A percentile compares a stretch with the other conserved stretches of the same genome.
Conservation (phyloP, 1,140 invertebrate genomes). For the Bicyclus anynana region DNA sequence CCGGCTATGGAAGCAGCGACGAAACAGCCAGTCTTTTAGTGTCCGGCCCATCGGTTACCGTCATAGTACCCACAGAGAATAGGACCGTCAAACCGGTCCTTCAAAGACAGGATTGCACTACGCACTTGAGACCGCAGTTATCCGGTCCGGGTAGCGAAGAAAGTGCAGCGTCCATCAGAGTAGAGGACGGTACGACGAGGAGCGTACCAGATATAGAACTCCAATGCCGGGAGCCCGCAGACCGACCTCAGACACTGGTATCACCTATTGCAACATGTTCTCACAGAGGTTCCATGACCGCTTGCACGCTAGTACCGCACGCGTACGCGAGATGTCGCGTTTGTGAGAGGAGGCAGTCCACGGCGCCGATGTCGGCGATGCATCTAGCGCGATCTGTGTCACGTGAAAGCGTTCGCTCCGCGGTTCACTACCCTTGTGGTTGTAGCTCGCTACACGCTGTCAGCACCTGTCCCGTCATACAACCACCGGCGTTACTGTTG, state of each 20-base stretch:
- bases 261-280: slow-evolving; percentile 76
- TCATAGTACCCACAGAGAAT: slow-evolving; percentile 69
- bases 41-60: slow-evolving; percentile 69
- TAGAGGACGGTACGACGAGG: slow-evolving; percentile 84
- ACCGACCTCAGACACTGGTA: slow-evolving; percentile 75
- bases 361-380: slow-evolving; percentile 84
- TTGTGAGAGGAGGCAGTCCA: slow-evolving; percentile 85
- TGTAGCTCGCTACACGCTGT: slow-evolving; percentile 75
- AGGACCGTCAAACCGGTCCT: slow-evolving; percentile 83
- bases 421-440: slow-evolving; percentile 79
- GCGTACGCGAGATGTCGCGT: slow-evolving; percentile 80
- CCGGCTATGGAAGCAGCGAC: slow-evolving; percentile 84
- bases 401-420: slow-evolving; percentile 83
- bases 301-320: slow-evolving; percentile 79
- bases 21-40: slow-evolving; percentile 88
- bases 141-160: slow-evolving; percentile 89
- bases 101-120: slow-evolving; percentile 89
- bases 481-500: slow-evolving; percentile 83
- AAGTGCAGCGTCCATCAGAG: slow-evolving; percentile 79
- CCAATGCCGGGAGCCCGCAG: slow-evolving; percentile 81
- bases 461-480: slow-evolving; percentile 80
- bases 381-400: slow-evolving; percentile 86
- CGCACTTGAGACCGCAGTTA: slow-evolving; percentile 84
- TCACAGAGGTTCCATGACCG: slow-evolving; percentile 78
- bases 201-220: slow-evolving; percentile 94